Evolutionary conservation across 2,797 vertebrate genomes (phyloP), one percentile per base, ranked within the genome.

Genomic region (Columba guinea): DNA sequence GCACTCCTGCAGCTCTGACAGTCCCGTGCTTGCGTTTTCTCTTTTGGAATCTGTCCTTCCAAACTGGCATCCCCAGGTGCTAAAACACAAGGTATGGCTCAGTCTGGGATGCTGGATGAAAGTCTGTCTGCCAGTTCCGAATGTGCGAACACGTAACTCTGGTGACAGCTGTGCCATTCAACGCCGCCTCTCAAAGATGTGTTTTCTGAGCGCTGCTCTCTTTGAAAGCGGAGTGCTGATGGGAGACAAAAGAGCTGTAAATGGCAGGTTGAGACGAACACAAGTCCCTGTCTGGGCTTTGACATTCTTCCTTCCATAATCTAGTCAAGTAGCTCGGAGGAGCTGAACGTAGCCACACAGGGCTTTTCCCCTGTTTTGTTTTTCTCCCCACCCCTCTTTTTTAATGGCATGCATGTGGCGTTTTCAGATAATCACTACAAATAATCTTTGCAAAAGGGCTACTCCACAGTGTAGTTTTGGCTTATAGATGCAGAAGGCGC

Each of bases 91-190:
- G 30, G 23, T 11, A 3, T 7, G 28, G 69, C 52, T 65, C 28
- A 37, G 30, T 4, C 91, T 62, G 88, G n/a, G 53, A 34, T 37
- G 62, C 58, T 16, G 26, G 7, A 10, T 17, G 56, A 7, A 22
- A 46, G 62, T 20, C 67, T 39, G 46, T 9, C 10, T 34, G 68
- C 53, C 52, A 11, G 23, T 58, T 49, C 44, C 46, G n/a, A 13
- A 22, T 39, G 22, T 26, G 32, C 34, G 53, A 46, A 26, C 58
- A 22, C 44, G 22, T 5, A 19, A 5, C 32, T 44, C 37, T 58
- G 56, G 11, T 84, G 90, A 59, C 74, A 84, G 79, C 79, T 58
- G 20, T 87, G 90, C 79, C 27, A 27, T 49, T 70, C 87, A 60
- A 1, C 10, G 60, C 87, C 68, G 69, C n/a, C 64, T 87, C 49